These are phyloP conservation scores for Eremophila alpestris DNA, from an alignment of 2,797 vertebrate species.

Conservation along the genomic window DNA sequence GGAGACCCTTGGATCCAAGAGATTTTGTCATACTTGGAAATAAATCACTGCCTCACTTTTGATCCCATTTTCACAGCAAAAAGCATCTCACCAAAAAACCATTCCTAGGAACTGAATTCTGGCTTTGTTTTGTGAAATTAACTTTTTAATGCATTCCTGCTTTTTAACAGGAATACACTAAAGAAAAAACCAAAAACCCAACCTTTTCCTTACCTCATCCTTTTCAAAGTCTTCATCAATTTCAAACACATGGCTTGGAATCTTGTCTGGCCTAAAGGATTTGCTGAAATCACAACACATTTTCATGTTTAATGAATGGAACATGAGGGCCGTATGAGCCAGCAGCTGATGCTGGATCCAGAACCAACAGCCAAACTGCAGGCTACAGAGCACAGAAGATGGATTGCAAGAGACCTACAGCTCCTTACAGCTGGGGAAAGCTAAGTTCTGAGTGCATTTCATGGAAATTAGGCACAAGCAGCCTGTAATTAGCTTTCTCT, in stretches of 20 bases:
- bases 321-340: background rate
- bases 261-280: conserved; percentile 93
- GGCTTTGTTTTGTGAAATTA: background rate
- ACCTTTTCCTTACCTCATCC: conserved; percentile 82
- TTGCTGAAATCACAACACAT: conserved; percentile 83
- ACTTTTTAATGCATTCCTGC: background rate
- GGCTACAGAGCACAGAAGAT: background rate
- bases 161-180: background rate
- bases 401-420: background rate
- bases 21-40: background rate
- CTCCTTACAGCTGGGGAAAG: background rate
- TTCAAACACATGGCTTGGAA: conserved; percentile 91
- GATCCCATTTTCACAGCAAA: background rate
- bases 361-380: background rate
- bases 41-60: background rate
- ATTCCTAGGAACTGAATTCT: background rate
- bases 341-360: background rate
- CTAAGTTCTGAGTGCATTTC: background rate
- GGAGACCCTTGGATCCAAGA: background rate
- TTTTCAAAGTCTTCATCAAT: conserved; percentile 93
- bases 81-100: background rate
- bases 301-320: conserved; percentile 15
- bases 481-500: background rate
- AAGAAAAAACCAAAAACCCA: background rate
- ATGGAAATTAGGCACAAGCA: background rate